Conservation (phyloP, 1,140 invertebrate species). For the Scaptomyza graminum region DNA sequence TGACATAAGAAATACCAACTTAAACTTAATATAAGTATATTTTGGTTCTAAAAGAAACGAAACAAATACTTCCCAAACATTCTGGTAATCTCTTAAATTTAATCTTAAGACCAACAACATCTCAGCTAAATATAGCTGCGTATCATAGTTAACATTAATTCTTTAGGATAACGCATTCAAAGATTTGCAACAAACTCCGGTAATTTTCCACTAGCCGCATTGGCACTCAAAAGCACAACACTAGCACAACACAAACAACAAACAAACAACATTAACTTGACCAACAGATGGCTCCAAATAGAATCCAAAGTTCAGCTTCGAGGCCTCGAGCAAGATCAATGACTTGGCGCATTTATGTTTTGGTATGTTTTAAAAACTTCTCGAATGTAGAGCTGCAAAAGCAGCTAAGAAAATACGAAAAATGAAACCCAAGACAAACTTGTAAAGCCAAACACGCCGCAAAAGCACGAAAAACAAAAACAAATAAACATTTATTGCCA, state of each 20-base stretch:
- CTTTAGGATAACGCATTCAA: slow-evolving; percentile 3
- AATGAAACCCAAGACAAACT: slow-evolving; percentile 44
- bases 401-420: background rate
- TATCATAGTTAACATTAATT: too few relatives aligned
- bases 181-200: slow-evolving; percentile 23
- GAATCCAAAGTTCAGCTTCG: slow-evolving; percentile 37
- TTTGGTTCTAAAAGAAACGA: background rate
- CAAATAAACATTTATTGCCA: slow-evolving; percentile 6
- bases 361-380: slow-evolving; percentile 40
- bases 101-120: background rate
- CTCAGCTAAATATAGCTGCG: too few relatives aligned
- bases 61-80: background rate
- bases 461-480: slow-evolving; percentile 32
- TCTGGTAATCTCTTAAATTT: background rate
- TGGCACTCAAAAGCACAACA: slow-evolving; percentile 7
- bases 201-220: slow-evolving; percentile 40
- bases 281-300: slow-evolving; percentile 30
- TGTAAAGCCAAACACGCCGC: slow-evolving; percentile 53
- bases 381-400: slow-evolving; percentile 34
- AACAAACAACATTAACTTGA: slow-evolving; percentile 26
- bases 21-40: too few relatives aligned
- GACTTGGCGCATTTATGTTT: slow-evolving; percentile 34
- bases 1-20: too few relatives aligned
- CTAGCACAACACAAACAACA: slow-evolving; percentile 23
- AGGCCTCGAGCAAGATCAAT: slow-evolving; percentile 68